Base-by-base conservation (phyloP, 2,888 invertebrate species). In the Fragum fragum region DNA sequence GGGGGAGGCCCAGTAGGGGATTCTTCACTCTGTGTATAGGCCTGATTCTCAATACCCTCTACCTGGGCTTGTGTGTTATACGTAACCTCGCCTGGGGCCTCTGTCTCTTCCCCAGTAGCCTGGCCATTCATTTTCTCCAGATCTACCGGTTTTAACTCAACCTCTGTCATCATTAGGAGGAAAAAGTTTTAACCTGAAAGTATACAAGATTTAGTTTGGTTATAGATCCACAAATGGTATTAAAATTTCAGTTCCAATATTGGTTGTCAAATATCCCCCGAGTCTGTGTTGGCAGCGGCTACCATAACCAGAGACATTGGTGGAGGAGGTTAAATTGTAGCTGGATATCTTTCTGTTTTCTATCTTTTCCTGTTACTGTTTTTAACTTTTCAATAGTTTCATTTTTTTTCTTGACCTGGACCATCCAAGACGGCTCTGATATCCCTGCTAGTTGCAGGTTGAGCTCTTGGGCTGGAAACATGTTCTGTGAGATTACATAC, bases 1-100 rank as follows among this genome's bases (percentile, higher is more conserved):
- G 88, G 90, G 28, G 88, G 87, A 11, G 76, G 26, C 11, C 47
- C 63, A 21, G 39, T 21, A 23, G 36, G 21, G 11, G n/a, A n/a
- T 28, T 63, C 55, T 7, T 63, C 59, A 18, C 18, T 32, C 14
- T 63, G 63, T 5, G 23, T 66, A 39, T 61, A 83, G 1, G 79
- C 79, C 2, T 71, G 79, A 36, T 83, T 83, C 26, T 74, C 76
- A 36, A 52, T 71, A 5, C 83, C 83, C n/a, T 71, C 71, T n/a
- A 36, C 36, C 1, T 21, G 23, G 11, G 28, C 26, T 11, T 71
- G 14, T 55, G 52, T n/a, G 71, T 53, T 36, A 11, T 42, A 14
- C 2, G 18, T 52, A n/a, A 29, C 21, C 29, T 39, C 70, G 7
- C 39, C 53, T 0, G 29, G 61, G n/a, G 32, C n/a, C 61, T 61